Base-by-base conservation (phyloP, 2,888 invertebrate species). In the Plusia festucae region DNA sequence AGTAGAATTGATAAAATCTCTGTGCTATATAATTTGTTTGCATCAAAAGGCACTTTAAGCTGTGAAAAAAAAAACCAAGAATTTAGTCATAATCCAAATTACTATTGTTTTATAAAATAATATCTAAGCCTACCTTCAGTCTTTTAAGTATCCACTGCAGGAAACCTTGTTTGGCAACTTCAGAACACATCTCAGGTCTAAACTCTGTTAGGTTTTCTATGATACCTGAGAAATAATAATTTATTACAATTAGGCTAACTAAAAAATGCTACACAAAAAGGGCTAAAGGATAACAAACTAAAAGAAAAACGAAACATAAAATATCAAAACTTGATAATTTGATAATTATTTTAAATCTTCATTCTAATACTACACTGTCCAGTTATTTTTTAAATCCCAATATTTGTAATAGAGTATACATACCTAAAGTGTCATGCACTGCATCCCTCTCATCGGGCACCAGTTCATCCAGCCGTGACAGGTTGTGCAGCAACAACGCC, bases 191-290 rank as follows among this genome's bases (percentile, higher is more conserved):
- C 77, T 98, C 98, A 13, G 98, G 97, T 73, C 97, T 96, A 81
- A 99, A 97, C 91, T 99, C 99, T 32, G 98, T 97, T 58, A 99
- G 96, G 90, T 99, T 99, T 95, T 99, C 99, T 82, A 99, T 96
- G 81, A 99, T 98, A 58, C 97, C 98, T 97, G 84, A 22, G 90
- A 89, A 64, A 58, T 56, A 46, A 59, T 2, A 13, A 7, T 7
- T 22, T 22, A 46, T 55, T 27, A 15, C 40, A 20, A 46, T 53
- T 5, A 24, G 24, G 5, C 24, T 24, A 3, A 24, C 5, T 24
- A 24, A 24, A 24, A 24, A 24, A 24, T 24, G 24, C 5, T 24
- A 24, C 24, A 24, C 24, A 24, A 24, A 24, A 24, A 24, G 5
- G 24, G 5, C 24, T 24, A 24, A 24, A 24, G 24, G 5, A 24